These are phyloP conservation scores for Pyrochroa serraticornis DNA, from an alignment of 2,888 invertebrate species.

Conservation along the genomic window DNA sequence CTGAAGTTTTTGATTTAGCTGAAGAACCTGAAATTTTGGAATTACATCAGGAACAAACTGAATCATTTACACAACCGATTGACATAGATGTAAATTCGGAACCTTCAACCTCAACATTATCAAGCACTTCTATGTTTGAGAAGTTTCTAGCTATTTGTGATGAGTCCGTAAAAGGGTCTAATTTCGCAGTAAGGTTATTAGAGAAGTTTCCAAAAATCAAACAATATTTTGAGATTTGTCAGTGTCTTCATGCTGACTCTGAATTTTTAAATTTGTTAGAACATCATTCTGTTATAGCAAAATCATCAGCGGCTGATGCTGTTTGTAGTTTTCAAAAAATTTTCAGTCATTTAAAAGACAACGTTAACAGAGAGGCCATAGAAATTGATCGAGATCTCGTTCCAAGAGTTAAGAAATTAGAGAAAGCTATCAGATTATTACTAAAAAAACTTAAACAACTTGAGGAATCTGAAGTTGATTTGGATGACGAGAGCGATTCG, in stretches of 20 bases:
- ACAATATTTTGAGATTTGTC: constrained; percentile 9
- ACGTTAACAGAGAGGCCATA: constrained; percentile 28
- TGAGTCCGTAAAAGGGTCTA: constrained; percentile 1
- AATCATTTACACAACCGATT: not conserved
- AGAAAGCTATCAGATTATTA: constrained; percentile 67
- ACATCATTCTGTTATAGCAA: constrained; percentile 27
- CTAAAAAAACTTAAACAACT: constrained; percentile 70
- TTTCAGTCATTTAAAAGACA: constrained; percentile 26
- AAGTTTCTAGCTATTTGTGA: constrained; percentile 18
- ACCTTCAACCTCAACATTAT: constrained; percentile 14
- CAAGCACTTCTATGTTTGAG: constrained; percentile 6
- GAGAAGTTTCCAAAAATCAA: constrained; percentile 10
- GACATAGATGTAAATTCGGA: not conserved
- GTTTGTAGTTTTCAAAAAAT: constrained; percentile 42
- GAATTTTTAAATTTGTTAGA: constrained; percentile 33
- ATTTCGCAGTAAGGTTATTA: constrained; percentile 8
- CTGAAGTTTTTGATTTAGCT: too few relatives aligned
- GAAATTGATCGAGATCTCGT: constrained; percentile 34
- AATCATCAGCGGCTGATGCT: constrained; percentile 31
- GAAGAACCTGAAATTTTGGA: not conserved
- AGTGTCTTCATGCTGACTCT: constrained; percentile 3
- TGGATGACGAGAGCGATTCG: constrained; percentile 74
- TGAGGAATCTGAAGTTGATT: constrained; percentile 73
- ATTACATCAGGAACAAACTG: not conserved
- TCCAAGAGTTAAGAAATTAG: constrained; percentile 46